phyloP scores from a whole-genome alignment of 2,797 vertebrate species.

The Pseudochirops corinnae region DNA sequence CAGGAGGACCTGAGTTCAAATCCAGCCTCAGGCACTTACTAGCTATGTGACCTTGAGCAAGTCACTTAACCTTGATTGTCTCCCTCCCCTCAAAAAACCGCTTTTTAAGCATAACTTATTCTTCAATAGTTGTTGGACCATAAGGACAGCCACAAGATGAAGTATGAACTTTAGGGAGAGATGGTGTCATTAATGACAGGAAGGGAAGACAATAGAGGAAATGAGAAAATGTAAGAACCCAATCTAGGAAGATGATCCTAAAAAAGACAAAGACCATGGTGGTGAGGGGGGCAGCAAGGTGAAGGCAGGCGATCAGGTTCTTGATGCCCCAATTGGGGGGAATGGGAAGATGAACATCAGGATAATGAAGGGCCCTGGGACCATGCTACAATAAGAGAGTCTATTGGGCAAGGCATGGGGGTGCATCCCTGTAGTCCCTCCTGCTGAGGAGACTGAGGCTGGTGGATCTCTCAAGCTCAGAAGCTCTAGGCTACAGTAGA shows the following conservation, averaged over 20 bases:
- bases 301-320: neutral
- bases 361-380: neutral
- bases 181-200: neutral
- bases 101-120: neutral
- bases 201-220: neutral
- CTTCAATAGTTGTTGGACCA: neutral
- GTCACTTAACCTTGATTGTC: neutral
- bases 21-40: neutral
- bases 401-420: neutral
- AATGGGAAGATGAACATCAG: neutral
- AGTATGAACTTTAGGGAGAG: neutral
- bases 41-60: neutral
- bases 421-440: neutral
- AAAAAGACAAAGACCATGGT: slow-evolving; percentile 1
- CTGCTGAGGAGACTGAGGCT: neutral
- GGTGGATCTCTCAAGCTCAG: neutral
- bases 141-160: neutral
- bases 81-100: neutral
- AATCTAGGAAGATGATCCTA: slow-evolving; percentile 24
- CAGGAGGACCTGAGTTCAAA: neutral
- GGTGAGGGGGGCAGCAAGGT: neutral
- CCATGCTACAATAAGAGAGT: neutral
- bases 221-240: slow-evolving; percentile 17
- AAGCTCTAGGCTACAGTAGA: neutral
- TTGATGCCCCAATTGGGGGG: slow-evolving; percentile 40